Evolutionary conservation across 2,113 vertebrate species (phyloP), one percentile per base, ranked within the genome.

Genomic region (Heterotis niloticus): DNA sequence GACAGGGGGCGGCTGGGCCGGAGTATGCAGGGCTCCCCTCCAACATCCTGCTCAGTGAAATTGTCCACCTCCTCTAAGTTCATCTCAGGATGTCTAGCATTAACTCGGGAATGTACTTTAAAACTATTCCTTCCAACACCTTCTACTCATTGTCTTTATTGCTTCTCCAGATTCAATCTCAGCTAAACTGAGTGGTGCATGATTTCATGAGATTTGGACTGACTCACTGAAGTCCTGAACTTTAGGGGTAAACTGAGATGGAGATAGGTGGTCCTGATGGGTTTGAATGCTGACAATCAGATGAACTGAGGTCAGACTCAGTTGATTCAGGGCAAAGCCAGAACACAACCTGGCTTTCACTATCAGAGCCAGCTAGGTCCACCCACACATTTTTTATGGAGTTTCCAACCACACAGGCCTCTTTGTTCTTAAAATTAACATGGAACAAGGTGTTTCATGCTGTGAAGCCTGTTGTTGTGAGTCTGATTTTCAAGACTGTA

Each of bases 351-450:
- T 29, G 64, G 60, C 64, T 18, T 64, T 76, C 75, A 17, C 59
- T 62, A 76, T 62, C 57, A 75, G 64, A 69, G 76, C 28, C 52
- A 66, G 66, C 52, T 54, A 78, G 44, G 62, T 67, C n/a, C 64
- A 54, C 64, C 76, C 64, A 77, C 76, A 26, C 65, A 69, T 26
- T 59, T n/a, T 69, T 74, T 57, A 74, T 57, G 23, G 71, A 57
- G 52, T 29, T 68, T 69, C 54, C 66, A 57, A 34, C 62, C n/a
- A 54, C 62, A 66, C 64, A 24, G 62, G 28, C 52, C 52, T 26
- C 18, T 34, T 67, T 65, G 64, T 52, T 54, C 75, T 65, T 26
- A 14, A 77, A n/a, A 66, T 64, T 24, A 74, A 54, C 18, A n/a
- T 70, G 12, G 65, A 24, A 23, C 10, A n/a, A 75, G 56, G 13